Percentiles rank a stretch among this genome's conserved stretches.
Evolutionary conservation across 2,888 invertebrate species (phyloP).

Genomic region (Sipha maydis): DNA sequence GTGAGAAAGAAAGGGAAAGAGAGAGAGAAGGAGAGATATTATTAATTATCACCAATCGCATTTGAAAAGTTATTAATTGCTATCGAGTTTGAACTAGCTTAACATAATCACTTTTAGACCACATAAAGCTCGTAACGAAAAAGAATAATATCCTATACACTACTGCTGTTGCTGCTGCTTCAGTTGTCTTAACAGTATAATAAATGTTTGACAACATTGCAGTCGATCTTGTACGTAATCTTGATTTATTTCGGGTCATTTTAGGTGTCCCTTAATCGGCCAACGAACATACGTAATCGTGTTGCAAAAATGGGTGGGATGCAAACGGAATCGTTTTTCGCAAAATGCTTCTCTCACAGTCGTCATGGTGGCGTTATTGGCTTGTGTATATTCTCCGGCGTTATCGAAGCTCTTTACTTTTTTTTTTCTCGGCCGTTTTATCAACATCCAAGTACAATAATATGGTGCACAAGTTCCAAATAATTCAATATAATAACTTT

Average conservation of each 20-base stretch:
- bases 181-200: slow-evolving; percentile 27
- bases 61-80: slow-evolving; percentile 50
- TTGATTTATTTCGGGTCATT: slow-evolving; percentile 52
- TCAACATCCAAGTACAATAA: too few relatives aligned
- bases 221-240: slow-evolving; percentile 43
- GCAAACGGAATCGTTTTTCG: background rate
- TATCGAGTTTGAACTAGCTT: slow-evolving; percentile 37
- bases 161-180: background rate
- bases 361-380: background rate
- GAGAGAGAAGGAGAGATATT: background rate
- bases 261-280: slow-evolving; percentile 44
- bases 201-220: slow-evolving; percentile 47
- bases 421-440: background rate
- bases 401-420: background rate
- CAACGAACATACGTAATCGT: slow-evolving; percentile 29
- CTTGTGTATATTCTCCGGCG: background rate
- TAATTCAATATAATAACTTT: too few relatives aligned
- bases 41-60: slow-evolving; percentile 48
- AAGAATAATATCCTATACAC: background rate
- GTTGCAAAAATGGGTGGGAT: background rate
- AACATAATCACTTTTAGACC: slow-evolving; percentile 23
- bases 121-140: slow-evolving; percentile 17
- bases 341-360: background rate
- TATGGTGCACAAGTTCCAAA: too few relatives aligned
- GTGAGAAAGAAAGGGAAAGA: background rate